phyloP scores from a whole-genome alignment of 2,113 vertebrate genomes.

The Hypanus sabinus region DNA sequence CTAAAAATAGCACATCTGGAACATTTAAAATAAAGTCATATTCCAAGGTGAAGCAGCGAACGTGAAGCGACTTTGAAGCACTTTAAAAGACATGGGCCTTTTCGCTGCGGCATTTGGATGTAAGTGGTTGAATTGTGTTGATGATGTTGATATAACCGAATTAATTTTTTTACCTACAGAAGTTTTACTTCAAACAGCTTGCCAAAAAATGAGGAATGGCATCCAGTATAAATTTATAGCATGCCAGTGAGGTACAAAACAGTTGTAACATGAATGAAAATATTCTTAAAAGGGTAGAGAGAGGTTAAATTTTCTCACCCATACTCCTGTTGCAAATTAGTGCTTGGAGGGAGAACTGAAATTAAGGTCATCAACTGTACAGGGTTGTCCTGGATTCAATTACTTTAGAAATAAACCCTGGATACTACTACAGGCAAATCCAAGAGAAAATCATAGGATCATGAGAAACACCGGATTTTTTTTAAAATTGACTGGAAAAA shows the following conservation, averaged over 20 bases:
- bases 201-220: neutral
- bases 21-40: neutral
- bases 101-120: too few species aligned
- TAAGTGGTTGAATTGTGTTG: neutral
- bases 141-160: neutral
- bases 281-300: neutral
- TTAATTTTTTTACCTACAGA: neutral
- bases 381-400: neutral
- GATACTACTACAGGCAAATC: neutral
- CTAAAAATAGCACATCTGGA: slow-evolving; percentile 9
- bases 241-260: too few species aligned
- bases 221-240: too few species aligned
- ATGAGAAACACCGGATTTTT: neutral
- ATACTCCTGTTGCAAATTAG: neutral
- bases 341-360: neutral
- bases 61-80: neutral
- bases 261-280: neutral
- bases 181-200: neutral
- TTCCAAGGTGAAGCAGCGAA: slow-evolving; percentile 9
- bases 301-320: neutral
- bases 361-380: neutral
- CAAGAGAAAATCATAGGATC: neutral
- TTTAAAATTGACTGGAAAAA: neutral
- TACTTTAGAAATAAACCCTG: neutral
- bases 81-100: neutral